Conservation (phyloP, 2,797 vertebrate genomes). For the Lagocephalus sceleratus region DNA sequence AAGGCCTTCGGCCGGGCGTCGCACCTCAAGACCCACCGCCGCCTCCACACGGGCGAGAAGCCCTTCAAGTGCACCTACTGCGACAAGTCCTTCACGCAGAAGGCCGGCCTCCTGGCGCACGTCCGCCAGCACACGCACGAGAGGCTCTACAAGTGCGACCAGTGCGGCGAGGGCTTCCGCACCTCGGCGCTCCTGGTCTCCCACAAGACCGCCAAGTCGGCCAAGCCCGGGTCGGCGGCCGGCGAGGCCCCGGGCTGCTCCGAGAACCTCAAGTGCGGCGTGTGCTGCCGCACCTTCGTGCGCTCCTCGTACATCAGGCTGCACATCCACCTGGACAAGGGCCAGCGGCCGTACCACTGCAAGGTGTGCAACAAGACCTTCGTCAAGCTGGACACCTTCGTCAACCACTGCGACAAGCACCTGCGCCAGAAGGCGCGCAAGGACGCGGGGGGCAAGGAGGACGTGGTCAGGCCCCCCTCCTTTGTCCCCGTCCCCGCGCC, state of each 20-base stretch:
- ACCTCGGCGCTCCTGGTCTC: conserved; percentile 63
- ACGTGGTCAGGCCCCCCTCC: conserved; percentile 58
- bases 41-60: conserved; percentile 80
- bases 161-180: conserved; percentile 64
- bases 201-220: conserved; percentile 65
- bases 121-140: conserved; percentile 72
- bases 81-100: conserved; percentile 77
- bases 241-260: conserved; percentile 26
- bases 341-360: conserved; percentile 71
- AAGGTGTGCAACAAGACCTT: conserved; percentile 74
- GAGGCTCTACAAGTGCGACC: conserved; percentile 64
- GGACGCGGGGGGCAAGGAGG: conserved; percentile 42
- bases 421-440: conserved; percentile 60
- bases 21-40: conserved; percentile 77
- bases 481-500: conserved; percentile 57
- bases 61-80: conserved; percentile 77
- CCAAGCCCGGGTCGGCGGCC: conserved; percentile 25
- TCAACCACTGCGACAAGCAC: conserved; percentile 72
- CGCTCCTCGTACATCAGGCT: conserved; percentile 70
- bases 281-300: conserved; percentile 67
- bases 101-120: conserved; percentile 77
- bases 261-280: conserved; percentile 53
- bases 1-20: conserved; percentile 76
- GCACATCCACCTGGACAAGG: conserved; percentile 59
- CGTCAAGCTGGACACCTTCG: conserved; percentile 68